Percentiles rank a stretch among this genome's conserved stretches.
phyloP scores from a whole-genome alignment of 2,797 vertebrate genomes.

The Anomalospiza imberbis region DNA sequence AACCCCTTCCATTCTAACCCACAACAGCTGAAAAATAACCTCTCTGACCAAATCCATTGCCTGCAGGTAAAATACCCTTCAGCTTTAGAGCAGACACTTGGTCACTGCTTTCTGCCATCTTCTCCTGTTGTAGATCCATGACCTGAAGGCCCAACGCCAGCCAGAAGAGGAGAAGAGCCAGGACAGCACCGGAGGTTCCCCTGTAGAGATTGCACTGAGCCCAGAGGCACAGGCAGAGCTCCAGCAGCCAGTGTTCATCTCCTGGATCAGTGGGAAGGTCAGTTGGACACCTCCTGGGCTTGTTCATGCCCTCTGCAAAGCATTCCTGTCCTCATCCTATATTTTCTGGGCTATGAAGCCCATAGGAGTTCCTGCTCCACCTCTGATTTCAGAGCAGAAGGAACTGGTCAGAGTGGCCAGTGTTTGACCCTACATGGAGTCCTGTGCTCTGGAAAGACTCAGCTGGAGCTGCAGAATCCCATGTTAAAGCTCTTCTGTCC shows the following conservation, averaged over 20 bases:
- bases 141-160: background rate
- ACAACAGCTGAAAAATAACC: background rate
- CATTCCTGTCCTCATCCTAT: background rate
- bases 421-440: background rate
- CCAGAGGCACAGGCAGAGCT: background rate
- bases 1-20: background rate
- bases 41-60: background rate
- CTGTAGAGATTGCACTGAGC: background rate
- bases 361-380: background rate
- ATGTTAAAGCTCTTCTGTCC: background rate
- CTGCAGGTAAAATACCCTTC: background rate
- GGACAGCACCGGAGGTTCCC: background rate
- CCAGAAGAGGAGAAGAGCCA: background rate
- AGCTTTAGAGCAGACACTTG: too few relatives aligned
- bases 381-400: background rate
- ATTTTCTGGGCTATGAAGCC: accelerated
- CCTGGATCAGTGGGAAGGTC: constrained; percentile 67
- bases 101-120: background rate
- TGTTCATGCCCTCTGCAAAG: background rate
- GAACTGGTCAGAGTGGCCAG: background rate
- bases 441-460: background rate
- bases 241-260: constrained; percentile 53
- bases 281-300: background rate
- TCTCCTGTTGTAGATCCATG: constrained; percentile 13
- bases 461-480: background rate